These are phyloP conservation scores for Gallinago undulata DNA, from an alignment of 2,113 vertebrate genomes.

Conservation along the genomic window DNA sequence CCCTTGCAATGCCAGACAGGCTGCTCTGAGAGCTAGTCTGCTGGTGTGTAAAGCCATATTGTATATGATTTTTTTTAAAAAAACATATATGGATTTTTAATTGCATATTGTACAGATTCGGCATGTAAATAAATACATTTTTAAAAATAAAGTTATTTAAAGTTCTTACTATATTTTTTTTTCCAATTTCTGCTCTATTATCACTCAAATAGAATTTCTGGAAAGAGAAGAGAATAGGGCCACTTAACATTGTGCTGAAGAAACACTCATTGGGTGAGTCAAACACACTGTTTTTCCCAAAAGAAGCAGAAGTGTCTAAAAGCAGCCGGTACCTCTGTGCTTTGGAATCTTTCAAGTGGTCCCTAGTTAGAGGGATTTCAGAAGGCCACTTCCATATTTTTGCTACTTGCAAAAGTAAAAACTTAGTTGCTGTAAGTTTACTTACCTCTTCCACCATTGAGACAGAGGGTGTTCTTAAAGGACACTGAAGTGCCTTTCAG, in stretches of 20 bases:
- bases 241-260: background rate
- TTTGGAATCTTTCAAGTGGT: background rate
- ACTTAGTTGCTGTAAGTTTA: background rate
- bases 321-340: background rate
- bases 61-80: conserved; percentile 6
- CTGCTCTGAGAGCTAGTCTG: conserved; percentile 38
- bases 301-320: background rate
- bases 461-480: background rate
- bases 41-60: conserved; percentile 48
- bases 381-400: background rate
- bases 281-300: rapidly evolving
- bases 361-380: background rate
- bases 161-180: conserved; percentile 14
- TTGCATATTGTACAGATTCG: conserved; percentile 41
- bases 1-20: conserved; percentile 13
- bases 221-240: background rate
- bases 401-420: too few species aligned
- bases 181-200: background rate
- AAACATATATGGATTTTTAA: conserved; percentile 53
- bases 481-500: background rate
- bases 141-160: conserved; percentile 65
- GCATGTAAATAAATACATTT: conserved; percentile 68
- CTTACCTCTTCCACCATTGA: background rate
- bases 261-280: background rate
- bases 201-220: background rate